Evolutionary conservation across 2,888 invertebrate species (phyloP).

Genomic region (Tetragnatha montana): DNA sequence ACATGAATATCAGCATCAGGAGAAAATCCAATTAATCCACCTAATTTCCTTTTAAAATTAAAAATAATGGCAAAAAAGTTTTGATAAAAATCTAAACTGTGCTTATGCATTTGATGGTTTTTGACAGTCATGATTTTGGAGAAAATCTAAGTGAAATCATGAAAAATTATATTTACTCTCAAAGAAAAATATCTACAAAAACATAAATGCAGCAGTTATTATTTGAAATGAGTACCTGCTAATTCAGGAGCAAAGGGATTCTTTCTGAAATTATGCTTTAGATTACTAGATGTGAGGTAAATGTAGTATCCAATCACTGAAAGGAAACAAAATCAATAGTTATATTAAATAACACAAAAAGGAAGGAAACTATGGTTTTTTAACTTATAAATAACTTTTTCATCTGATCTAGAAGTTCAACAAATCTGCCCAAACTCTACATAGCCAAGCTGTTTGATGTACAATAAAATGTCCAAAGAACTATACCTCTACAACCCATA

Average conservation of each 20-base stretch:
- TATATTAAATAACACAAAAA: not conserved
- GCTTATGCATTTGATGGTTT: too few relatives aligned
- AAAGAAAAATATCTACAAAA: too few relatives aligned
- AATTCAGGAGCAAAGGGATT: slow-evolving; percentile 53
- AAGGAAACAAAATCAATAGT: slow-evolving; percentile 31
- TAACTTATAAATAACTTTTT: not conserved
- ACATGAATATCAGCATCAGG: too few relatives aligned
- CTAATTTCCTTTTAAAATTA: not conserved
- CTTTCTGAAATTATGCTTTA: slow-evolving; percentile 63
- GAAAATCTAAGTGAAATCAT: too few relatives aligned
- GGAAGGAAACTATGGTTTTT: not conserved
- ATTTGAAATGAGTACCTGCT: slow-evolving; percentile 28
- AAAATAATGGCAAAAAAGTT: not conserved
- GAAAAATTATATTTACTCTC: too few relatives aligned
- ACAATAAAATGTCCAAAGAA: too few relatives aligned
- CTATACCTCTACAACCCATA: too few relatives aligned
- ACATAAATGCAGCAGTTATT: not conserved
- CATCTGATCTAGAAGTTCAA: too few relatives aligned
- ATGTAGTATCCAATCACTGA: slow-evolving; percentile 62
- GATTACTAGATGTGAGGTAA: slow-evolving; percentile 53
- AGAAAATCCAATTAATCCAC: not conserved
- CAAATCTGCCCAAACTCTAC: too few relatives aligned
- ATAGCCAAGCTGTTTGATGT: too few relatives aligned
- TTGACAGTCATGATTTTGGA: too few relatives aligned
- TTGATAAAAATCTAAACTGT: too few relatives aligned